These are phyloP conservation scores for Sycophila sp. DNA, from an alignment of 1,140 invertebrate genomes.

Conservation along the genomic window DNA sequence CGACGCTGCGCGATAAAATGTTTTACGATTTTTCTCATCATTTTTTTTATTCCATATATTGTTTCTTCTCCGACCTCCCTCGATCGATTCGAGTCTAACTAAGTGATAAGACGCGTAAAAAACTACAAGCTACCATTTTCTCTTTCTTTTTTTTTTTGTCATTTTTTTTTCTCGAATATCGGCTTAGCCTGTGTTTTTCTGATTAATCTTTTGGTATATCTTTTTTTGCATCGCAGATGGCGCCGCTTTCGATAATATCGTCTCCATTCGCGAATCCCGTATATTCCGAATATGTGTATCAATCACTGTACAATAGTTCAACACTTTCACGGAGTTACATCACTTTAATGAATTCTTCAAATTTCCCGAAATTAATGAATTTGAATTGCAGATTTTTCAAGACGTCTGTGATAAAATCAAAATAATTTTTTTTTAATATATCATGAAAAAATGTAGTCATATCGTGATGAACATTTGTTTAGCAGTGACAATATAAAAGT, in stretches of 20 bases:
- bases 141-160: neutral
- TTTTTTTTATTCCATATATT: too few relatives aligned
- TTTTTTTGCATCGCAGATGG: too few relatives aligned
- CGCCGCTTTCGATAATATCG: too few relatives aligned
- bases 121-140: constrained; percentile 22
- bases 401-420: too few relatives aligned
- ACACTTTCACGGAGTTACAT: constrained; percentile 2
- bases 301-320: constrained; percentile 40
- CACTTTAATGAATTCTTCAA: too few relatives aligned
- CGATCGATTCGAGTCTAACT: neutral
- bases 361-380: too few relatives aligned
- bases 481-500: constrained; percentile 25
- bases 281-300: constrained; percentile 51
- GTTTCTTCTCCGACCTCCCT: neutral
- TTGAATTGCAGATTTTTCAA: too few relatives aligned
- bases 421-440: too few relatives aligned
- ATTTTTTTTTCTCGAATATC: too few relatives aligned
- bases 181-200: too few relatives aligned
- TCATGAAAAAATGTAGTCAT: too few relatives aligned
- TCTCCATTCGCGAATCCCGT: constrained; percentile 37
- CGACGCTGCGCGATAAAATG: neutral
- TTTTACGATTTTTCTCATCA: neutral
- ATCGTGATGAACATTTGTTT: neutral
- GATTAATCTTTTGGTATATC: too few relatives aligned
- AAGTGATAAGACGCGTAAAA: constrained; percentile 14